Conservation (phyloP, 2,113 vertebrate genomes). For the Rostratula benghalensis region DNA sequence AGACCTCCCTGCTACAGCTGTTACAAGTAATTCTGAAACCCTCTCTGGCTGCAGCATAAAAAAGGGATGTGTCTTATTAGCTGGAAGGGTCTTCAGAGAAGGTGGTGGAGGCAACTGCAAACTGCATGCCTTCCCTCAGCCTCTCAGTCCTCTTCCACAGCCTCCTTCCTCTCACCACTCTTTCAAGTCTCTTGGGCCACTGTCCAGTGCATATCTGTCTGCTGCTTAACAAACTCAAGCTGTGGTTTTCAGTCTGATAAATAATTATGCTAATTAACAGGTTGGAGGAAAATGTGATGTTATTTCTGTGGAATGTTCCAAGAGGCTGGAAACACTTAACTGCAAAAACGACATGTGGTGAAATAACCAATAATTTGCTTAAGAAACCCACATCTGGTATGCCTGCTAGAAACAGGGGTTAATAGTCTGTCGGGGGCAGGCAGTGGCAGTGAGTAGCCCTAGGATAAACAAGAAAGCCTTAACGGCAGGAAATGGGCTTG, state of each 20-base stretch:
- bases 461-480: conserved; percentile 89
- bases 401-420: conserved; percentile 85
- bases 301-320: conserved; percentile 86
- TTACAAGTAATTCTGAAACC: not conserved
- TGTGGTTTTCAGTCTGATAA: conserved; percentile 80
- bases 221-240: conserved; percentile 71
- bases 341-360: conserved; percentile 85
- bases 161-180: conserved; percentile 8
- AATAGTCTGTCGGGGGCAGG: conserved; percentile 85
- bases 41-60: not conserved
- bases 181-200: conserved; percentile 26
- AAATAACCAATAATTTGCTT: conserved; percentile 92
- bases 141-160: not conserved
- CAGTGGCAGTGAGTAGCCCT: conserved; percentile 82
- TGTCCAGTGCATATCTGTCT: conserved; percentile 28
- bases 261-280: conserved; percentile 87
- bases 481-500: conserved; percentile 91
- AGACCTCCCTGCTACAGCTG: not conserved
- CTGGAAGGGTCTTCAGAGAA: conserved; percentile 7
- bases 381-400: conserved; percentile 92
- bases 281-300: conserved; percentile 88
- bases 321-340: conserved; percentile 93
- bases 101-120: conserved; percentile 2
- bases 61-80: not conserved
- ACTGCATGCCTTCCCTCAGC: conserved; percentile 15